phyloP scores from a whole-genome alignment of 2,888 invertebrate genomes.

The Amblyjoppa proteus region DNA sequence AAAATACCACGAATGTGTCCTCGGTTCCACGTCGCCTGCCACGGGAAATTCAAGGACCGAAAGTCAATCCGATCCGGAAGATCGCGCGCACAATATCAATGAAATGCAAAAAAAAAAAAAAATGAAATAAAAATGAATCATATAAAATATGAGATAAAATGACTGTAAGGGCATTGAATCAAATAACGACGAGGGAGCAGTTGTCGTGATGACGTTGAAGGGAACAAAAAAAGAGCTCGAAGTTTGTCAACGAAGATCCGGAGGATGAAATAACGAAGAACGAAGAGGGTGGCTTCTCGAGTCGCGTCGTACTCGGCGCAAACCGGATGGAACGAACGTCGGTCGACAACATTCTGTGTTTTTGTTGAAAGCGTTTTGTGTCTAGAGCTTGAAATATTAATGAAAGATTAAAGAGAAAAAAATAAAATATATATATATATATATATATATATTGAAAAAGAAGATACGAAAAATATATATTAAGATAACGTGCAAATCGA shows the following conservation, averaged over 20 bases:
- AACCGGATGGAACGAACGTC: background rate
- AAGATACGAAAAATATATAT: constrained; percentile 24
- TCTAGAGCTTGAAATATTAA: constrained; percentile 57
- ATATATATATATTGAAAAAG: background rate
- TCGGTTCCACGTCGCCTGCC: constrained; percentile 18
- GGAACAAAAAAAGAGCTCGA: background rate
- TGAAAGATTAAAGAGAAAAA: constrained; percentile 53
- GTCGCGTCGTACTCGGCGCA: background rate
- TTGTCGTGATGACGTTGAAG: background rate
- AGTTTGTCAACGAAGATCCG: background rate
- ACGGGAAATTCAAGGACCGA: constrained; percentile 51
- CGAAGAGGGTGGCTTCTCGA: constrained; percentile 51
- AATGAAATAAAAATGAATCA: constrained; percentile 19
- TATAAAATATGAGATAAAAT: background rate
- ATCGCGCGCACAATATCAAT: constrained; percentile 51
- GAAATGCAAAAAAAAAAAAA: constrained; percentile 3
- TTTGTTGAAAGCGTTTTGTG: constrained; percentile 58
- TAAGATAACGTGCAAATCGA: constrained; percentile 49
- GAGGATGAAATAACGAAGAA: background rate
- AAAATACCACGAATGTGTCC: background rate
- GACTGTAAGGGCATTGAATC: constrained; percentile 4
- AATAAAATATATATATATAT: constrained; percentile 30
- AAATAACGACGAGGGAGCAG: background rate
- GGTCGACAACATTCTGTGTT: constrained; percentile 43
- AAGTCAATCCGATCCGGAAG: constrained; percentile 56